Percentiles rank a stretch among this genome's conserved stretches.
These are phyloP conservation scores for Drosophila arawakana DNA, from an alignment of 1,140 invertebrate genomes.

Conservation along the genomic window DNA sequence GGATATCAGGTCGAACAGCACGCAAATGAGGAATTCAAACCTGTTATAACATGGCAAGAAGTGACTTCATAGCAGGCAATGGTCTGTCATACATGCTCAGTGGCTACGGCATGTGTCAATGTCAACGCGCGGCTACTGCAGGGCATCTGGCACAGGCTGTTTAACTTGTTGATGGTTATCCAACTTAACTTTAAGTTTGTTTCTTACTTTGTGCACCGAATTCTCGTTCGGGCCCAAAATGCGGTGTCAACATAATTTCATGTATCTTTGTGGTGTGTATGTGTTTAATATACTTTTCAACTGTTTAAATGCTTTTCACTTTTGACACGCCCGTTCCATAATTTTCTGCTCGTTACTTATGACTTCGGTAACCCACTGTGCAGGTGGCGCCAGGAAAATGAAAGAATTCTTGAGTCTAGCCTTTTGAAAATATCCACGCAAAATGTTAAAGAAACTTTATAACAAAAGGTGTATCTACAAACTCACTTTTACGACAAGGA, in stretches of 20 bases:
- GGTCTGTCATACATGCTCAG: slow-evolving; percentile 34
- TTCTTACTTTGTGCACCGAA: neutral
- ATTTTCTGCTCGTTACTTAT: neutral
- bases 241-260: slow-evolving; percentile 10
- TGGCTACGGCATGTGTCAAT: slow-evolving; percentile 59
- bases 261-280: slow-evolving; percentile 2
- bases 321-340: neutral
- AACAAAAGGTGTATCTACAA: slow-evolving; percentile 57
- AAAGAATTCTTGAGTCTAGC: slow-evolving; percentile 59
- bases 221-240: slow-evolving; percentile 21
- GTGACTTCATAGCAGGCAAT: slow-evolving; percentile 56
- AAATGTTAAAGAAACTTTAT: slow-evolving; percentile 39
- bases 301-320: neutral
- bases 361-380: slow-evolving; percentile 56
- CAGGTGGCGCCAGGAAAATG: slow-evolving; percentile 76
- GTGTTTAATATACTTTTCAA: neutral
- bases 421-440: slow-evolving; percentile 44
- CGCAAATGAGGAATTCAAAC: slow-evolving; percentile 79
- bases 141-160: slow-evolving; percentile 52
- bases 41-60: slow-evolving; percentile 62
- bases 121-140: slow-evolving; percentile 43
- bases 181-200: slow-evolving; percentile 17
- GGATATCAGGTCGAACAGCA: slow-evolving; percentile 31
- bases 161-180: slow-evolving; percentile 34
- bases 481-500: slow-evolving; percentile 61